Conservation (phyloP, 2,113 vertebrate genomes). For the Chamaea fasciata region DNA sequence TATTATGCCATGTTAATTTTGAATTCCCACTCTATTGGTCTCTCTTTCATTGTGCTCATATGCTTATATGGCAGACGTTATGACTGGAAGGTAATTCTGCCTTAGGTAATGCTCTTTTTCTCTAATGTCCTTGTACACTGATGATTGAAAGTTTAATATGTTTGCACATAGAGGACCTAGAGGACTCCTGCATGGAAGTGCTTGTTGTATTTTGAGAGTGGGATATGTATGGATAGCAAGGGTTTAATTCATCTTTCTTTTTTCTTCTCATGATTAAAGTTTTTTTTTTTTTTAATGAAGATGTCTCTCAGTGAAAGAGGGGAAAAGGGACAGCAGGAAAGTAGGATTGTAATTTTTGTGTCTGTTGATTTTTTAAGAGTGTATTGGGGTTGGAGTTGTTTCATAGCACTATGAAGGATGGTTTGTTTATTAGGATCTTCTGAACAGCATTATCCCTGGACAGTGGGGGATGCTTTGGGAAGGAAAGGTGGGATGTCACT, state of each 20-base stretch:
- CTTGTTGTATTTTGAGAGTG: not conserved
- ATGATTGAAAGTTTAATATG: not conserved
- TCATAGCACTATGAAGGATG: not conserved
- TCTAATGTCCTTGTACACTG: not conserved
- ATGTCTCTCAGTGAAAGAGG: not conserved
- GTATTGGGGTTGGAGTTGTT: not conserved
- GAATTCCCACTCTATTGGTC: not conserved
- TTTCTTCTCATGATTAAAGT: not conserved
- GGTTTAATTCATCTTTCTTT: not conserved
- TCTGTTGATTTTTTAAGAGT: not conserved
- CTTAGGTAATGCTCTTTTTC: not conserved
- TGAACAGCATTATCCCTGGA: not conserved
- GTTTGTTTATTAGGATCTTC: not conserved
- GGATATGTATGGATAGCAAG: not conserved
- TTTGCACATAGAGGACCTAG: not conserved
- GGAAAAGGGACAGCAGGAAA: not conserved
- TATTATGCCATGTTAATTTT: not conserved
- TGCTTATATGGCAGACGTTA: not conserved
- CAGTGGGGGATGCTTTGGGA: accelerated
- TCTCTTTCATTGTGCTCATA: not conserved
- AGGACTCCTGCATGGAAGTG: not conserved
- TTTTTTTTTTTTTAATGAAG: not conserved
- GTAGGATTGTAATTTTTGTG: accelerated
- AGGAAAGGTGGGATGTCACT: no score
- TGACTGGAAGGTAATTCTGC: not conserved